A percentile compares a stretch with the other conserved stretches of the same genome.
phyloP scores from a whole-genome alignment of 2,113 vertebrate genomes.

The Coptodon rendalli region DNA sequence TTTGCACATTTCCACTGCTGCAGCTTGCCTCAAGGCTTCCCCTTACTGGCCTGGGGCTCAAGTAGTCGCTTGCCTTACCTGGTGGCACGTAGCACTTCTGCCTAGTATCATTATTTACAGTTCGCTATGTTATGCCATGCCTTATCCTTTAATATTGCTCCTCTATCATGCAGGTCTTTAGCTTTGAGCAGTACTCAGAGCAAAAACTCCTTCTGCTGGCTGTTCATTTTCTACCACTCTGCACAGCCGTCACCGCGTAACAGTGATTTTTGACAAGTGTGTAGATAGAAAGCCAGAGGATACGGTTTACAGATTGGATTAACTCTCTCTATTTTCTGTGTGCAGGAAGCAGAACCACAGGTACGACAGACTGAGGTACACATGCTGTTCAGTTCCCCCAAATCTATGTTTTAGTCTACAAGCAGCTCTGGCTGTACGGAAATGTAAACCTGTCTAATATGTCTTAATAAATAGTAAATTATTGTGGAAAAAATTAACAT shows the following conservation, averaged over 20 bases:
- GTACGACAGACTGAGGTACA: neutral
- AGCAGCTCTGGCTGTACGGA: neutral
- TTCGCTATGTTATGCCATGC: neutral
- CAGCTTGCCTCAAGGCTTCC: neutral
- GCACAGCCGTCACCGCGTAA: neutral
- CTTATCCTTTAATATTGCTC: neutral
- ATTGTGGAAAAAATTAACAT: neutral
- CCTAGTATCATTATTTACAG: neutral
- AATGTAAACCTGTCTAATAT: neutral
- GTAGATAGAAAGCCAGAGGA: neutral
- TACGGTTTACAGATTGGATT: neutral
- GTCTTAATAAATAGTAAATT: neutral
- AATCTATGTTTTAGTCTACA: neutral
- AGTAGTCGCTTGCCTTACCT: neutral
- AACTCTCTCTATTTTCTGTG: neutral
- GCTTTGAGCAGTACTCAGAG: neutral
- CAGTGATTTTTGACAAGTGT: neutral
- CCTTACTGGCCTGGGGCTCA: neutral
- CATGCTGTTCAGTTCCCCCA: neutral
- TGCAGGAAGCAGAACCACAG: neutral
- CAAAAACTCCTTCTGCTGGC: neutral
- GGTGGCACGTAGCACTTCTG: neutral
- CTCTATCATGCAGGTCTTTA: neutral
- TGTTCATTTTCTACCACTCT: neutral
- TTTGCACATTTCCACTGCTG: neutral